Percentiles rank a stretch among this genome's conserved stretches.
These are phyloP conservation scores for Cotesia glomerata DNA, from an alignment of 1,140 invertebrate genomes.

Conservation along the genomic window DNA sequence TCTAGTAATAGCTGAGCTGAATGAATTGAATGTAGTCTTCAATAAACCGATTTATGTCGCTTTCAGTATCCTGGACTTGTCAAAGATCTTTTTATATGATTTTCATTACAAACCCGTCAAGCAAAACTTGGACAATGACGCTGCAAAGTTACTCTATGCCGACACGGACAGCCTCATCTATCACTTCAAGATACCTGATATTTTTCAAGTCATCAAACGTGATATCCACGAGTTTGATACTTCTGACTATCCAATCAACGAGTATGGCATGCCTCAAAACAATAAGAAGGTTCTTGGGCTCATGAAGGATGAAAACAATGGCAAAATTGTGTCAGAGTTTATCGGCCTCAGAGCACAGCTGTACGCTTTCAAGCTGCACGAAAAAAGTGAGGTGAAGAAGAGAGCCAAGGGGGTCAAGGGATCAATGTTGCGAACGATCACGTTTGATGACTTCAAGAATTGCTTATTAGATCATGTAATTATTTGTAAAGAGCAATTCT, in stretches of 20 bases:
- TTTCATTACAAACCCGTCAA: conserved; percentile 7
- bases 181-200: not conserved
- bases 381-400: not conserved
- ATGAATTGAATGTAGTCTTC: no score
- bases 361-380: not conserved
- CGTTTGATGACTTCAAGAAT: conserved; percentile 25
- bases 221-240: conserved; percentile 12
- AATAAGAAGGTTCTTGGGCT: not conserved
- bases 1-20: no score
- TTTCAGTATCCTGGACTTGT: not conserved
- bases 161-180: conserved; percentile 9
- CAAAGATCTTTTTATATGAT: conserved; percentile 1
- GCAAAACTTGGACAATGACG: not conserved
- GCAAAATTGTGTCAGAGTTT: not conserved
- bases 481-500: not conserved
- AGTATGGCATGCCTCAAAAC: not conserved
- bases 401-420: conserved; percentile 28
- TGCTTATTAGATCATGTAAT: conserved; percentile 3
- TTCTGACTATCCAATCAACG: not conserved
- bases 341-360: not conserved
- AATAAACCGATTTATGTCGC: conserved; percentile 7
- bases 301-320: not conserved
- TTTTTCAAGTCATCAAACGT: conserved; percentile 8
- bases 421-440: conserved; percentile 5
- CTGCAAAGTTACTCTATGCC: not conserved